Percentiles rank a stretch among this genome's conserved stretches.
Evolutionary conservation across 2,797 vertebrate species (phyloP).

Genomic region (Rhynchonycteris naso): DNA sequence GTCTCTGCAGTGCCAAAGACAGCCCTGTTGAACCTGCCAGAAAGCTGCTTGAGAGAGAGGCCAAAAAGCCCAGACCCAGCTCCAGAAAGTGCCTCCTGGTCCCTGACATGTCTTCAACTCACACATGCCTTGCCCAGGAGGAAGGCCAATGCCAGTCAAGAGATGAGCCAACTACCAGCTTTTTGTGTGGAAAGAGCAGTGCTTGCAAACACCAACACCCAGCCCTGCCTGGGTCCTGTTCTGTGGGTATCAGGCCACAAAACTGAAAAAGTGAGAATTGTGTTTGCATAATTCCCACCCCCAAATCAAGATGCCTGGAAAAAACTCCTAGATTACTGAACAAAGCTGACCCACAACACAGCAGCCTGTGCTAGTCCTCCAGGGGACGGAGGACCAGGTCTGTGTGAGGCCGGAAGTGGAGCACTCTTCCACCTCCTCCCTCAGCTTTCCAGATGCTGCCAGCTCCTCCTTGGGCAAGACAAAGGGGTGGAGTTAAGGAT

Average conservation of each 20-base stretch:
- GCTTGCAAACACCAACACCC: not conserved
- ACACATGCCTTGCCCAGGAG: not conserved
- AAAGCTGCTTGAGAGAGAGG: not conserved
- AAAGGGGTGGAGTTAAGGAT: not conserved
- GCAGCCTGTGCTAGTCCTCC: not conserved
- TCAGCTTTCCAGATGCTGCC: not conserved
- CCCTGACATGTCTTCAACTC: not conserved
- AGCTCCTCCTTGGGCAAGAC: not conserved
- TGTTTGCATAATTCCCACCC: not conserved
- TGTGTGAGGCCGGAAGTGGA: not conserved
- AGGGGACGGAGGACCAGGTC: not conserved
- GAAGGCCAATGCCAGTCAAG: not conserved
- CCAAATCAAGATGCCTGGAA: not conserved
- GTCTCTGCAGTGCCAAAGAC: not conserved
- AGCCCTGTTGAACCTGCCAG: not conserved
- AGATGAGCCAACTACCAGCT: not conserved
- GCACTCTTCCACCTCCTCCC: not conserved
- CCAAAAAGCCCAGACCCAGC: not conserved
- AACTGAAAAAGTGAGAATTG: not conserved
- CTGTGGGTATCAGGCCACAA: not conserved
- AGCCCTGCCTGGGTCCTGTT: not conserved
- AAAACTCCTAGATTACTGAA: not conserved
- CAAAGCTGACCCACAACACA: not conserved
- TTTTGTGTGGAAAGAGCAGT: not conserved
- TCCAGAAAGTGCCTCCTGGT: not conserved